Conservation (phyloP, 1,140 invertebrate species). For the Dinoponera quadriceps region DNA sequence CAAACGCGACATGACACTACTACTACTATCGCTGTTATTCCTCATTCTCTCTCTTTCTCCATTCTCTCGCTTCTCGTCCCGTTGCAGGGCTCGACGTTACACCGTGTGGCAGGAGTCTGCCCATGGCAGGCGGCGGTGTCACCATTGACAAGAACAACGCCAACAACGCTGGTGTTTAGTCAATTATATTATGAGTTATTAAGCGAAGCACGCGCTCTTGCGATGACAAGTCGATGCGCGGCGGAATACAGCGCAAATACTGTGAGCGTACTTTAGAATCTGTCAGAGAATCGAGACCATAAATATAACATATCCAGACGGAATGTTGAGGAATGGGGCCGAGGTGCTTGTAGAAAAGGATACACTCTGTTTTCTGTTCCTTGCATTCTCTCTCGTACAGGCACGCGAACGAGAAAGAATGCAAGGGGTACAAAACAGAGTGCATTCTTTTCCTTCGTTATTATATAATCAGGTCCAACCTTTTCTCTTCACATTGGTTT, state of each 20-base stretch:
- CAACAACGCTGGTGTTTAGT: conserved; percentile 46
- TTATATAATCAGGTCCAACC: too few relatives aligned
- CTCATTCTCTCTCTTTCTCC: conserved; percentile 10
- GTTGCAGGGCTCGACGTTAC: conserved; percentile 72
- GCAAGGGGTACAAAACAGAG: too few relatives aligned
- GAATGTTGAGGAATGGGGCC: too few relatives aligned
- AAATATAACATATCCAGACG: too few relatives aligned
- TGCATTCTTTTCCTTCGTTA: too few relatives aligned
- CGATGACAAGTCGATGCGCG: not conserved
- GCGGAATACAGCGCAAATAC: not conserved
- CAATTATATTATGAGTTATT: conserved; percentile 43
- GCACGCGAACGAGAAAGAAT: too few relatives aligned
- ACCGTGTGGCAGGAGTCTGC: conserved; percentile 75
- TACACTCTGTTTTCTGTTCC: too few relatives aligned
- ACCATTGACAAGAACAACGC: conserved; percentile 70
- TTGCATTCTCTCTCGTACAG: too few relatives aligned
- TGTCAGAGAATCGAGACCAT: too few relatives aligned
- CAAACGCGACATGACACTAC: conserved; percentile 13
- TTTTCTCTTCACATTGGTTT: too few relatives aligned
- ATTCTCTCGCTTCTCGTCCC: not conserved
- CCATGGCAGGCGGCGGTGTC: conserved; percentile 78
- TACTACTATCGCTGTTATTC: conserved; percentile 6
- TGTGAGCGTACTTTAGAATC: not conserved
- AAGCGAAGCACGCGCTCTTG: not conserved
- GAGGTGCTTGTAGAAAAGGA: too few relatives aligned